Evolutionary conservation across 1,140 invertebrate genomes (phyloP), one percentile per base, ranked within the genome.

Genomic region (Drosophila kohkoa): DNA sequence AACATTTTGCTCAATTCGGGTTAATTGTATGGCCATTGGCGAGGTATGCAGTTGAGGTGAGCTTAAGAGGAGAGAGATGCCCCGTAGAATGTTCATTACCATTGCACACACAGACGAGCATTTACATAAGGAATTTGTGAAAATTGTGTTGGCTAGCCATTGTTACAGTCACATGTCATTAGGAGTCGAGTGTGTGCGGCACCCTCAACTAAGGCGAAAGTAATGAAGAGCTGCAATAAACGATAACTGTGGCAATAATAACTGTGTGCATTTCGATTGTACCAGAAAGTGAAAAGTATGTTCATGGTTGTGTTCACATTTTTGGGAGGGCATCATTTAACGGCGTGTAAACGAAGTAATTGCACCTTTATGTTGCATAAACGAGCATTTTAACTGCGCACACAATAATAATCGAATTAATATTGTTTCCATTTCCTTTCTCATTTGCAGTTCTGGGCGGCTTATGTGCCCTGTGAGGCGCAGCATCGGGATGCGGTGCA

Each of bases 401-500:
- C n/a, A 13, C n/a, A n/a, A 43, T 6, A 43, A 13, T 13, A 43
- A n/a, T 13, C 41, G n/a, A 5, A 43, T 43, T 43, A 43, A 43
- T 43, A 43, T 43, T 43, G 41, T 43, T 49, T 25, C 48, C 7
- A 7, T 10, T 48, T 16, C 48, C 10, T 5, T 4, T 25, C 10
- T 11, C 15, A 5, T 1, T 79, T 92, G 3, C 95, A 98, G 95
- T 98, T 98, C 92, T 98, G 97, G 97, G 97, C 97, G 0, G 96
- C 96, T 0, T 98, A 98, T 91, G 97, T 97, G 0, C 96, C 96
- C 0, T 98, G 98, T 91, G 95, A 95, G 63, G 95, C 96, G 1
- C 97, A 98, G 88, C 95, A 96, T 89, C 94, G 96, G 64, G 96
- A 97, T 81, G 96, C 96, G 0, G 96, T 97, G 2, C 95, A 97